Evolutionary conservation across 1,140 invertebrate species (phyloP), one percentile per base, ranked within the genome.

Genomic region (Hesperophylax magnus): DNA sequence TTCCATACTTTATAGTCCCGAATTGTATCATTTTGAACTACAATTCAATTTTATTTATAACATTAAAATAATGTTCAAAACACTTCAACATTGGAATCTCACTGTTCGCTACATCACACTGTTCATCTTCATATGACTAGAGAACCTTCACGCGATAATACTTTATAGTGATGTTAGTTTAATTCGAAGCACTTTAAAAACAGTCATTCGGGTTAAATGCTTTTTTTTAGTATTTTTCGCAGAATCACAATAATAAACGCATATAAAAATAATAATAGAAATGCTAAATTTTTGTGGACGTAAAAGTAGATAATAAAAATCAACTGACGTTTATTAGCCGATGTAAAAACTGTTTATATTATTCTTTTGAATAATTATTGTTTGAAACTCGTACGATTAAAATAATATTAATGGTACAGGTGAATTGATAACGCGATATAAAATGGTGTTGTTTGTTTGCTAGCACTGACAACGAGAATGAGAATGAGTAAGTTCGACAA

Each of bases 1-100:
- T 91, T 88, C 89, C 90, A 89, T 91, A 92, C 88, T 91, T 91
- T 83, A 91, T 90, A 84, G 90, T 91, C 85, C 90, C 91, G 88
- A 92, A 91, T 88, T 90, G 90, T 89, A 91, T 90, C 91, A 91
- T 92, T 90, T 88, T 89, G 84, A 83, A 65, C 65, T 71, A 58
- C 56, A 74, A 31, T 67, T 74, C 69, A 24, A 72, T 54, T 54
- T 34, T 34, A n/a, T 27, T 24, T 69, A 69, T 34, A 69, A 72
- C 72, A 76, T 31, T 31, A 2, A 60, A 76, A 47, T 47, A 47
- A 18, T 18, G 54, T 76, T 76, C 56, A 56, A 72, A n/a, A 72
- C 69, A 76, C 72, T 76, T 58, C 24, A 60, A 60, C 72, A 76
- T 76, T 58, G 72, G 31, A 60, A 76, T 76, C 17, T 31, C 72